Base-by-base conservation (phyloP, 2,113 vertebrate genomes). In the Megatriorchis doriae region DNA sequence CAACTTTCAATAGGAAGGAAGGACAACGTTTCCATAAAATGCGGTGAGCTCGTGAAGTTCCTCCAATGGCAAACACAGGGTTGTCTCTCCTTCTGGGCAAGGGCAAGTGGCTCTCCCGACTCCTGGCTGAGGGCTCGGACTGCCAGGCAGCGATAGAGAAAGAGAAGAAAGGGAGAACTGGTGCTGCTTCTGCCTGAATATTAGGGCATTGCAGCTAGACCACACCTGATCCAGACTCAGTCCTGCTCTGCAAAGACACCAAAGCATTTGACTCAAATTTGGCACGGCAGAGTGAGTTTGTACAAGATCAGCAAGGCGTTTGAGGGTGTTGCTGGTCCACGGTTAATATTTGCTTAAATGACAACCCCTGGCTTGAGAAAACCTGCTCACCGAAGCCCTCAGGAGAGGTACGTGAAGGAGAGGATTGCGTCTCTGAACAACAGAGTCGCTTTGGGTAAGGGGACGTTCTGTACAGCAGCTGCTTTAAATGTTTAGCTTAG, bases 21-120 rank as follows among this genome's bases (percentile, higher is more conserved):
- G 74, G 84, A 89, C 1, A 2, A 32, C 8, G 11, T 34, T 78
- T 74, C 89, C 81, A 79, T 21, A 34, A 66, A 78, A 67, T 0
- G 9, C 0, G 0, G 2, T 13, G 66, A 68, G 84, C 6, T 10
- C 3, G 0, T 4, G 21, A 50, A 45, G 81, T 43, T 82, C 56
- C 58, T 88, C 40, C 62, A 5, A 16, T 2, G 21, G 74, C 53
- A 91, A 56, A 81, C n/a, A 29, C 4, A 9, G 56, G 4, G 6
- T 12, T 65, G 74, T 85, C 12, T 73, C 61, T 66, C 18, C 50
- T 70, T 32, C 40, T 74, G 80, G 74, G 63, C 32, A 26, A 32
- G 52, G 15, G 22, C 36, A 67, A 43, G 42, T 5, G 53, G 7
- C 18, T 78, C 52, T 79, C 21, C 53, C 1, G 7, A 3, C 8